A percentile compares a stretch with the other conserved stretches of the same genome.
phyloP scores from a whole-genome alignment of 2,888 invertebrate species.

The Caradrina kadenii region DNA sequence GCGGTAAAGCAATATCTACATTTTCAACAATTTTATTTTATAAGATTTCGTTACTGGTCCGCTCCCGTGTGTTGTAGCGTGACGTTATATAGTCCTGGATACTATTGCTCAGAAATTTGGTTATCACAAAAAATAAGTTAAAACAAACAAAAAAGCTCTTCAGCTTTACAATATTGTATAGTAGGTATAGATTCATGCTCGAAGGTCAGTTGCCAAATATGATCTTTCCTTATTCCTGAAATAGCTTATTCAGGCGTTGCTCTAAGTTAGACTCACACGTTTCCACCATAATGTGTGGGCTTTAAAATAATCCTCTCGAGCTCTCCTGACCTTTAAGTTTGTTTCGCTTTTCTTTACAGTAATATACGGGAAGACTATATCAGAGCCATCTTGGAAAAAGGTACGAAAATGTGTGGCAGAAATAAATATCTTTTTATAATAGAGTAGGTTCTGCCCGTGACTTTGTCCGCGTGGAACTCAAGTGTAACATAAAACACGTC shows the following conservation, averaged over 20 bases:
- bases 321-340: conserved; percentile 11
- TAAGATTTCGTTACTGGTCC: background rate
- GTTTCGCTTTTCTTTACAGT: conserved; percentile 18
- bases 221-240: conserved; percentile 1
- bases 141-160: no score
- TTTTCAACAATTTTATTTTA: background rate
- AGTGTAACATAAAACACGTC: no score
- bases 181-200: background rate
- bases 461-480: no score
- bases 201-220: background rate
- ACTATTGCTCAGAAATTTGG: no score
- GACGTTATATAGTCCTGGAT: no score
- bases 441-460: no score
- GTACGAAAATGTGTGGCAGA: background rate
- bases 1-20: background rate
- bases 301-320: conserved; percentile 23
- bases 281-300: conserved; percentile 15
- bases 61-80: no score
- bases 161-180: no score
- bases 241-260: background rate
- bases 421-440: background rate
- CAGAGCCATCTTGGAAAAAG: background rate
- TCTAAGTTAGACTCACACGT: conserved; percentile 13
- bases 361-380: conserved; percentile 9
- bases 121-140: no score